Conservation (phyloP, 1,140 invertebrate species). For the Sitophilus oryzae region DNA sequence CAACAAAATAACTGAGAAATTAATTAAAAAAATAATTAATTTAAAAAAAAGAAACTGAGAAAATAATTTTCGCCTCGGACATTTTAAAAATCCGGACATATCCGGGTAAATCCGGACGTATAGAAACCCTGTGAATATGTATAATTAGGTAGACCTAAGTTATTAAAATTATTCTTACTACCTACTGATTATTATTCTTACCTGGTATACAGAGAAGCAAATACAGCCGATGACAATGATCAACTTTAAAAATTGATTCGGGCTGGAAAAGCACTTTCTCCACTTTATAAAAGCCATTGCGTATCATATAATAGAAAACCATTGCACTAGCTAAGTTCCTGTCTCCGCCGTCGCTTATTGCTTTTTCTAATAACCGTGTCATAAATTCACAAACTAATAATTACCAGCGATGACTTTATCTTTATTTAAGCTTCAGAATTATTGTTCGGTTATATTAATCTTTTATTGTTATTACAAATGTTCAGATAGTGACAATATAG, state of each 20-base stretch:
- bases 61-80: no score
- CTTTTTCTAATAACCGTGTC: not conserved
- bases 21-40: no score
- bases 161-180: no score
- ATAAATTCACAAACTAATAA: not conserved
- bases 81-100: no score
- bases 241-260: slow-evolving; percentile 45
- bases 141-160: no score
- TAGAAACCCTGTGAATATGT: not conserved
- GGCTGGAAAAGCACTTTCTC: slow-evolving; percentile 43
- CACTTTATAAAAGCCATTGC: slow-evolving; percentile 32
- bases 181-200: no score
- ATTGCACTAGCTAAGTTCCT: not conserved
- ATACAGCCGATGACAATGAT: slow-evolving; percentile 44
- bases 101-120: not conserved
- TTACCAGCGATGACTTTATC: not conserved
- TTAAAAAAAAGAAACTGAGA: no score
- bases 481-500: no score
- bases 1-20: no score
- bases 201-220: slow-evolving; percentile 41
- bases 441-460: not conserved
- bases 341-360: no score
- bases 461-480: slow-evolving; percentile 1
- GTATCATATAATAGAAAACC: not conserved
- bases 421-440: not conserved